These are phyloP conservation scores for Pagetopsis macropterus DNA, from an alignment of 2,797 vertebrate genomes.

Conservation along the genomic window DNA sequence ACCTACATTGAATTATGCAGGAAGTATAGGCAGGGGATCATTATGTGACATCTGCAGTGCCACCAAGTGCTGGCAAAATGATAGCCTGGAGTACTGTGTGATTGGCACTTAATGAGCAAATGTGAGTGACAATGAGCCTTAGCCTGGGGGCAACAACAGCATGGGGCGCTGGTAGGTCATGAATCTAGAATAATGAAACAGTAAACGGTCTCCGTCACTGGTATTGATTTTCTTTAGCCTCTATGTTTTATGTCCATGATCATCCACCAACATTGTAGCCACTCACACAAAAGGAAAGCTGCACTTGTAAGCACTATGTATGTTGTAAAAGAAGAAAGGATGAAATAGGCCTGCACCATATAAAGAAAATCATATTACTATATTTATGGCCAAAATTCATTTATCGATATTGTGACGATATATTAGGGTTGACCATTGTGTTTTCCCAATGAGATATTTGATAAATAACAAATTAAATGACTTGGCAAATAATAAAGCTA, in stretches of 20 bases:
- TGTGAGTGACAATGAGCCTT: conserved; percentile 80
- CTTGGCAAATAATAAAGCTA: too few species aligned
- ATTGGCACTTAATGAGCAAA: conserved; percentile 85
- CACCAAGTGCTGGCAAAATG: conserved; percentile 76
- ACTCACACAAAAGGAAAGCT: conserved; percentile 35
- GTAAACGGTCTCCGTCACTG: conserved; percentile 73
- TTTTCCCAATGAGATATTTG: too few species aligned
- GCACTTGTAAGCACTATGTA: conserved; percentile 39
- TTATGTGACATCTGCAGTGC: conserved; percentile 77
- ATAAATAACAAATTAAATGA: too few species aligned
- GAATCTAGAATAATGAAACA: conserved; percentile 80
- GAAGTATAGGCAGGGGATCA: conserved; percentile 68
- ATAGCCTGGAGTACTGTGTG: conserved; percentile 76
- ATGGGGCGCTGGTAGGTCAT: conserved; percentile 73
- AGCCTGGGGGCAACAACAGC: conserved; percentile 75
- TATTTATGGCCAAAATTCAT: too few species aligned
- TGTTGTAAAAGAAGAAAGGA: conserved; percentile 43
- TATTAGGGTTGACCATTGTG: too few species aligned
- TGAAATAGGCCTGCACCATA: neutral
- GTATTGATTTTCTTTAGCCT: conserved; percentile 75
- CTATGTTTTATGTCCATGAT: conserved; percentile 72
- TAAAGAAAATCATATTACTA: too few species aligned
- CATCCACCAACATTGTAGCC: conserved; percentile 44
- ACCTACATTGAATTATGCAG: conserved; percentile 72
- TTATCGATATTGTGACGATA: too few species aligned